These are phyloP conservation scores for Actinia equina DNA, from an alignment of 64 coral and sea anemone species.

Conservation along the genomic window DNA sequence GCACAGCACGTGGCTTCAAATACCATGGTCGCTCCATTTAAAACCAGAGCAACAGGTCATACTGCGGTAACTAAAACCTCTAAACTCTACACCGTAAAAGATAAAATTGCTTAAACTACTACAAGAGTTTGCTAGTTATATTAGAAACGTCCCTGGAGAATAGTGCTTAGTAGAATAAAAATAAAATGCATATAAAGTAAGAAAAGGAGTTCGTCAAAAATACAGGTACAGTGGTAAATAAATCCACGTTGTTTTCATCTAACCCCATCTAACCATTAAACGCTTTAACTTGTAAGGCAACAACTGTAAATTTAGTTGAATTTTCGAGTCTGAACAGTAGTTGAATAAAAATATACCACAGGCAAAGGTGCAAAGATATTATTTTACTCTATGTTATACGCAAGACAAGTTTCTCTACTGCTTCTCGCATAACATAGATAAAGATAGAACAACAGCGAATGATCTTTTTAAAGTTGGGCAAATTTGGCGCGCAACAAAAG, in stretches of 20 bases:
- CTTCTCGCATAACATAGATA: background rate
- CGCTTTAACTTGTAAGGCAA: background rate
- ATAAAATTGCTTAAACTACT: background rate
- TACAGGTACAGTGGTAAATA: background rate
- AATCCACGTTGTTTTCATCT: background rate
- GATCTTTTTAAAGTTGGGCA: background rate
- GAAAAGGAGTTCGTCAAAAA: background rate
- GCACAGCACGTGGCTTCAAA: slow-evolving; percentile 13
- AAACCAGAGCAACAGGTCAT: slow-evolving; percentile 7
- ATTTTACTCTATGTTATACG: background rate
- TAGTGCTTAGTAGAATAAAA: background rate
- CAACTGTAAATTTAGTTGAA: background rate
- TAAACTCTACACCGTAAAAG: background rate
- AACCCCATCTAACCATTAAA: background rate
- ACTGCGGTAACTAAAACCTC: background rate
- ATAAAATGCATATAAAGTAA: background rate
- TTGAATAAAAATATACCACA: background rate
- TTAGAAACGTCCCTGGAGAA: background rate
- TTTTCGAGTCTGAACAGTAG: background rate
- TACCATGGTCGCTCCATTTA: slow-evolving; percentile 17
- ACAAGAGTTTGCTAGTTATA: background rate
- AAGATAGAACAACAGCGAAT: background rate
- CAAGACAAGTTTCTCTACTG: background rate
- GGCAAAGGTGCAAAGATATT: background rate
- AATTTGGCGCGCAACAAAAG: slow-evolving; percentile 46